phyloP scores from a whole-genome alignment of 2,113 vertebrate species.

The Caranx ignobilis region DNA sequence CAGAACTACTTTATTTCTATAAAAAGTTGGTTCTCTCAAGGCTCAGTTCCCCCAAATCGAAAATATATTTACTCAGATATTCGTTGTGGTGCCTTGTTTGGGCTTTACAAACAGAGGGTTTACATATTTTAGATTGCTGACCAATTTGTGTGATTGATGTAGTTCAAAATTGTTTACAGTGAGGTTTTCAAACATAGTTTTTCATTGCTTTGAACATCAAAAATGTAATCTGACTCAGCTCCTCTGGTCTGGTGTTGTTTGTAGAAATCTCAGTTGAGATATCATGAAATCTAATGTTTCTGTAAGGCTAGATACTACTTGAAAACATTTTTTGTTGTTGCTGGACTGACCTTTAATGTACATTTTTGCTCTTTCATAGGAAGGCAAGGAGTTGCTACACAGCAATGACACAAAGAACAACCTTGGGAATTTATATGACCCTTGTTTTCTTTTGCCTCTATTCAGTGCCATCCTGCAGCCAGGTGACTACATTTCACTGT shows the following conservation, averaged over 20 bases:
- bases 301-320: background rate
- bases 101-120: background rate
- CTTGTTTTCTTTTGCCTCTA: constrained; percentile 93
- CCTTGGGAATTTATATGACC: constrained; percentile 88
- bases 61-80: background rate
- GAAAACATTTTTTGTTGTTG: background rate
- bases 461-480: constrained; percentile 91
- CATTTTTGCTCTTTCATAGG: constrained; percentile 77
- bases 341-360: background rate
- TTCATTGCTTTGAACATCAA: background rate
- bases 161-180: background rate
- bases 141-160: background rate
- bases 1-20: background rate
- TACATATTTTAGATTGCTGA: background rate
- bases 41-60: background rate
- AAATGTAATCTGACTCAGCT: background rate
- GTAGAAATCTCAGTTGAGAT: background rate
- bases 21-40: background rate
- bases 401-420: constrained; percentile 71
- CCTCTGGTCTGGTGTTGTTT: background rate
- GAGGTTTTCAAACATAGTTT: background rate
- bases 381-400: constrained; percentile 73
- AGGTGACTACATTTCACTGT: constrained; percentile 81
- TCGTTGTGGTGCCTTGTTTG: background rate
- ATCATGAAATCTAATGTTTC: background rate